Evolutionary conservation across 2,113 vertebrate genomes (phyloP), one percentile per base, ranked within the genome.

Genomic region (Sclerurus mexicanus): DNA sequence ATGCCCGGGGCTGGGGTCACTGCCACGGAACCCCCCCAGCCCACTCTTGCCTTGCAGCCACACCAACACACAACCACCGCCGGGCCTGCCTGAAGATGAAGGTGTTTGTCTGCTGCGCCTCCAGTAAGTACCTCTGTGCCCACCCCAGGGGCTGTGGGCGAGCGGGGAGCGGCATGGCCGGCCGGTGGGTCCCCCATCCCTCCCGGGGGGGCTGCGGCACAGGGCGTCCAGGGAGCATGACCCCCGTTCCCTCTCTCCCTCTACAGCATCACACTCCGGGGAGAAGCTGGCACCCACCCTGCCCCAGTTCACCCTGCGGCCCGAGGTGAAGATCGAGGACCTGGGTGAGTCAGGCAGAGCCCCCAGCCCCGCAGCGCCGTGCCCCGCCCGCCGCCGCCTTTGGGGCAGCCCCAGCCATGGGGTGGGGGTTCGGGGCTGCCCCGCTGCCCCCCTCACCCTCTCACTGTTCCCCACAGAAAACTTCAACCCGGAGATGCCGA

Each of bases 31-130:
- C 39, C 22, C 8, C 53, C 83, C 96, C 81, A 83, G 47, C 83
- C 15, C 2, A 0, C 14, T 33, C 49, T 89, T 49, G 20, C 39
- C 56, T 96, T 82, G 50, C 97, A 99, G 99, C 99, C 87, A 99
- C 99, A 8, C 99, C 99, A 50, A 98, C 98, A 28, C 99, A 99
- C 97, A 99, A 99, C 97, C 99, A 99, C 74, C 99, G 98, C 93
- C 98, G 98, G 71, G 98, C 98, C 97, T 99, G 99, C 96, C 98
- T 99, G 91, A 98, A 98, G 98, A 99, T 99, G 98, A 99, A 99
- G 83, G 99, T 99, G 91, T 99, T 99, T 12, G 99, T 99, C 95
- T 99, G 99, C 98, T 99, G 99, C 46, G 98, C 99, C 95, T 99
- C 99, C 95, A 98, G 99, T 99, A 96, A 99, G 99, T 98, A 63